Evolutionary conservation across 2,113 vertebrate genomes (phyloP).

Genomic region (Leuciscus idus): DNA sequence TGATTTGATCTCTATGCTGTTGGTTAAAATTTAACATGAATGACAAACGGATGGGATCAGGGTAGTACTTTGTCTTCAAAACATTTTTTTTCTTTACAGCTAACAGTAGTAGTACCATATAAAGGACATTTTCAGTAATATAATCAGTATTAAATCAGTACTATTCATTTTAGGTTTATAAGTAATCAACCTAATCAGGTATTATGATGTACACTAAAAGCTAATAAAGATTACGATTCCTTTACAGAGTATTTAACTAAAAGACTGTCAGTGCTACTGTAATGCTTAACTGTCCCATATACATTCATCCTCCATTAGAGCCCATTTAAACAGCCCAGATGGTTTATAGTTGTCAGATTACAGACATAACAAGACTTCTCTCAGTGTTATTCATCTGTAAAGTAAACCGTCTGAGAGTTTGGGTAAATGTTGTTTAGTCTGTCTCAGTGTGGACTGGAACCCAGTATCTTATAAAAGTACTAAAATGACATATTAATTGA

Average conservation of each 20-base stretch:
- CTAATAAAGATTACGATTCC: not conserved
- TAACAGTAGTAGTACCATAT: not conserved
- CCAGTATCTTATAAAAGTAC: not conserved
- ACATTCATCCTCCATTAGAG: slow-evolving; percentile 2
- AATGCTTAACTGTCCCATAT: not conserved
- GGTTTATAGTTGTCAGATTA: slow-evolving; percentile 19
- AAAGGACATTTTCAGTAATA: not conserved
- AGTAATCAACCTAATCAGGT: not conserved
- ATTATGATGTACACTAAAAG: not conserved
- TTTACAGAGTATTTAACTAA: not conserved
- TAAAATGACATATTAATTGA: slow-evolving; percentile 12
- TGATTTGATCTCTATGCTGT: not conserved
- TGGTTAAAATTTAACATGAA: not conserved
- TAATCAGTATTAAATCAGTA: not conserved
- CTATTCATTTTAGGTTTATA: not conserved
- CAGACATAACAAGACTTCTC: slow-evolving; percentile 24
- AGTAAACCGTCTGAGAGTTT: not conserved
- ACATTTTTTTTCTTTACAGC: not conserved
- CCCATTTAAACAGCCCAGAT: not conserved
- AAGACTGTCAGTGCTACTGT: not conserved
- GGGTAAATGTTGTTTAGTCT: slow-evolving; percentile 8
- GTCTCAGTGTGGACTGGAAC: not conserved
- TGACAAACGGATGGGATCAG: not conserved
- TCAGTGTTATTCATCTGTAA: not conserved
- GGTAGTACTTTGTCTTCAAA: not conserved